Evolutionary conservation across 2,113 vertebrate genomes (phyloP), one percentile per base, ranked within the genome.

Genomic region (Synchiropus splendidus): DNA sequence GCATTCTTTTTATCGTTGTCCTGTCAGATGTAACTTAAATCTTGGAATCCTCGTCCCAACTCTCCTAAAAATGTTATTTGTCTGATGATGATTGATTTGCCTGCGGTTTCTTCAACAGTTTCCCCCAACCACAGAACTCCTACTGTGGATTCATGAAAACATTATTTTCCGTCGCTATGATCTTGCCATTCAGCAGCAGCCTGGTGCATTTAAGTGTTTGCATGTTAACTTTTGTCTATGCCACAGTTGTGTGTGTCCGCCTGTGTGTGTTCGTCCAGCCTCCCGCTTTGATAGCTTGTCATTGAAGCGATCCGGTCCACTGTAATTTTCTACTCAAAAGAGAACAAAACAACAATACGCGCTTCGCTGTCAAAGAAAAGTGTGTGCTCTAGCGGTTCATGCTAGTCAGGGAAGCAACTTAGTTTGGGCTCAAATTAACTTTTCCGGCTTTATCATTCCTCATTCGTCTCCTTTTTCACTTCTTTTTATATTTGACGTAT

Each of bases 291-390:
- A 77, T 63, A 57, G 67, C 64, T 75, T 47, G 71, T 81, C 75
- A 78, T 58, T 51, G 73, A 71, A 65, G 71, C 56, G 65, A 67
- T 68, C 47, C 12, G 15, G 48, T 66, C 67, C 73, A 57, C 78
- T 75, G 68, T 81, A 78, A 81, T 81, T 71, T 81, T 81, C 70
- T 78, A 51, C 73, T 80, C 78, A 76, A 77, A 66, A 61, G 61
- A 53, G 61, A 77, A 79, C 77, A 79, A 77, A 72, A 50, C 49
- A 70, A 70, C 65, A 74, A 68, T 66, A 67, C 70, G 69, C 30
- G 58, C 70, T 64, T 58, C 30, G 17, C 76, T 77, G 77, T 77
- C 77, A 74, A 32, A 51, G 50, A 42, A 38, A 41, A 34, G 58
- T 58, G 42, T 48, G 59, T 44, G 48, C 31, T 36, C 16, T 40